Conservation (phyloP, 2,113 vertebrate genomes). For the Pholis gunnellus region DNA sequence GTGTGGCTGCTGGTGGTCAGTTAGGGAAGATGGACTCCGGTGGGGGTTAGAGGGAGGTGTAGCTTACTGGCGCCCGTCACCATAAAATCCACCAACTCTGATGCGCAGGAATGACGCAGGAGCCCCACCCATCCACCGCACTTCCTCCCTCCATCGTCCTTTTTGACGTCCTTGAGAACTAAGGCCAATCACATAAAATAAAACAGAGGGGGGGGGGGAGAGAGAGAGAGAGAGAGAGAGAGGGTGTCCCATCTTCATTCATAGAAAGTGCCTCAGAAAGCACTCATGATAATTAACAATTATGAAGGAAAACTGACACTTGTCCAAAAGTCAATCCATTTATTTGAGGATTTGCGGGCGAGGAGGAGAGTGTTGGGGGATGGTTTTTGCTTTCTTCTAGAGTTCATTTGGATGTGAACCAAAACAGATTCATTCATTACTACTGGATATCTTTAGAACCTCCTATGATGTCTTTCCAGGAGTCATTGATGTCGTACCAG, state of each 20-base stretch:
- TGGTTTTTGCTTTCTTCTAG: slow-evolving; percentile 29
- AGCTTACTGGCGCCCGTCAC: slow-evolving; percentile 46
- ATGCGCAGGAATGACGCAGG: slow-evolving; percentile 66
- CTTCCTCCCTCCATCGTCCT: slow-evolving; percentile 72
- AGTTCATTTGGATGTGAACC: slow-evolving; percentile 60
- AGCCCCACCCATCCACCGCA: slow-evolving; percentile 58
- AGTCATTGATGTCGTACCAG: slow-evolving; percentile 21
- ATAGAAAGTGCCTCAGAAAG: slow-evolving; percentile 75
- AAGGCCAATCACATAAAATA: slow-evolving; percentile 81
- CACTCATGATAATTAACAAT: slow-evolving; percentile 85
- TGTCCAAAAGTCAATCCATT: slow-evolving; percentile 80
- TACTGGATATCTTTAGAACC: slow-evolving; percentile 54
- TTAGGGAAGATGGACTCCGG: slow-evolving; percentile 46
- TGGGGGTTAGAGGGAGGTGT: slow-evolving; percentile 31
- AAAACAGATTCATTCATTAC: slow-evolving; percentile 47
- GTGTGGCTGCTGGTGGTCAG: slow-evolving; percentile 45
- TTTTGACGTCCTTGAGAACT: slow-evolving; percentile 78
- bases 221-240: slow-evolving; percentile 34
- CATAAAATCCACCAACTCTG: slow-evolving; percentile 49
- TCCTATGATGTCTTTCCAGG: slow-evolving; percentile 35
- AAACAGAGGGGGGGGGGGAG: slow-evolving; percentile 48
- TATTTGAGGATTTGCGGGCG: slow-evolving; percentile 57
- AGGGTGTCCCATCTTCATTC: slow-evolving; percentile 68
- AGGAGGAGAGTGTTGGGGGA: slow-evolving; percentile 31
- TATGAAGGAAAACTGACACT: slow-evolving; percentile 71